Percentiles rank a stretch among this genome's conserved stretches.
These are phyloP conservation scores for Blennius ocellaris DNA, from an alignment of 2,113 vertebrate genomes.

Conservation along the genomic window DNA sequence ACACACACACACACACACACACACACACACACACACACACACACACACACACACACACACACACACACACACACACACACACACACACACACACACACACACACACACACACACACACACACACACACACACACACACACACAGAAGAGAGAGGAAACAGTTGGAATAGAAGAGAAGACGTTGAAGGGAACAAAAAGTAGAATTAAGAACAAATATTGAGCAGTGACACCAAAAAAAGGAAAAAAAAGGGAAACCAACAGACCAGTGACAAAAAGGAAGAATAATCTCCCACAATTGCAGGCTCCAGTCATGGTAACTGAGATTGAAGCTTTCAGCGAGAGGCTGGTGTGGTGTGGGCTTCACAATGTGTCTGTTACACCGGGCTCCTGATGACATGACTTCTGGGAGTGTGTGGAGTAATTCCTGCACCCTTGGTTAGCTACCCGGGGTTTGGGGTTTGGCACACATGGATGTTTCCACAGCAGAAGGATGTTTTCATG, in stretches of 20 bases:
- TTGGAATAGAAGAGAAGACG: constrained; percentile 3
- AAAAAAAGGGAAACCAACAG: constrained; percentile 18
- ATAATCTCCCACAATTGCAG: constrained; percentile 73
- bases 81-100: not conserved
- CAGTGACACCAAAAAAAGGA: constrained; percentile 11
- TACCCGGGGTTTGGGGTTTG: constrained; percentile 72
- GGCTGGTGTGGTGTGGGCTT: constrained; percentile 69
- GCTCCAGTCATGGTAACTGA: constrained; percentile 60
- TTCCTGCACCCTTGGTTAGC: constrained; percentile 59
- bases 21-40: not conserved
- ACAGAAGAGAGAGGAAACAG: not conserved
- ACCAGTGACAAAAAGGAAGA: constrained; percentile 51
- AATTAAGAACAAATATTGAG: not conserved
- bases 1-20: constrained; percentile 10
- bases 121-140: no score
- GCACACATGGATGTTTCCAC: constrained; percentile 51
- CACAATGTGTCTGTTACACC: constrained; percentile 49
- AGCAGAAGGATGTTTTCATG: constrained; percentile 53
- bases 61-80: not conserved
- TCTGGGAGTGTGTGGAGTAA: constrained; percentile 75
- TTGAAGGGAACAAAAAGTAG: not conserved
- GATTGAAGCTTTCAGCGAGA: constrained; percentile 73
- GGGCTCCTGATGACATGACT: constrained; percentile 67
- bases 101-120: not conserved
- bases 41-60: no score